A percentile compares a stretch with the other conserved stretches of the same genome.
Evolutionary conservation across 2,113 vertebrate genomes (phyloP).

Genomic region (Pelmatolapia mariae): DNA sequence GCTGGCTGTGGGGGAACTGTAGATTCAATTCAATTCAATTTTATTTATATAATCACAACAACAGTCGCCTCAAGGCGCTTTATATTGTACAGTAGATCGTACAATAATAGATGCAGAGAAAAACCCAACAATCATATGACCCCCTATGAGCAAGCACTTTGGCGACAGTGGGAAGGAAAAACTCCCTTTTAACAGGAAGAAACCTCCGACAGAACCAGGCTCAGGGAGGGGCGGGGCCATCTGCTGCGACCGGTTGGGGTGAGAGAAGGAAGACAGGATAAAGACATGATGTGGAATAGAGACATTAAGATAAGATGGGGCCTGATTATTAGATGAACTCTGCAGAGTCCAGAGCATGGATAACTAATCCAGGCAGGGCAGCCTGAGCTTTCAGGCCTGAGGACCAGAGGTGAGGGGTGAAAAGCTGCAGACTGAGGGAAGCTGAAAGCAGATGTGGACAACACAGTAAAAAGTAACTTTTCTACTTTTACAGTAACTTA

Average conservation of each 20-base stretch:
- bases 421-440: not conserved
- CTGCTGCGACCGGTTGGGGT: fast-evolving
- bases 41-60: not conserved
- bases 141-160: not conserved
- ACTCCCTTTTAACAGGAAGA: not conserved
- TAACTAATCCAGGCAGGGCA: not conserved
- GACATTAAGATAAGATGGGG: not conserved
- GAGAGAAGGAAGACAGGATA: not conserved
- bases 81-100: not conserved
- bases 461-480: not conserved
- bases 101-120: not conserved
- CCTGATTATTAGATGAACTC: not conserved
- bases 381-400: not conserved
- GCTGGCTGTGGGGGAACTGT: not conserved
- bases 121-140: not conserved
- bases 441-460: not conserved
- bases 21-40: not conserved
- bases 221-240: not conserved
- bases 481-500: not conserved
- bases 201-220: fast-evolving
- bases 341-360: not conserved
- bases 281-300: fast-evolving
- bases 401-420: not conserved
- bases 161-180: not conserved
- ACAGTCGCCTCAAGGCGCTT: fast-evolving